Evolutionary conservation across 1,140 invertebrate species (phyloP).

Genomic region (Achroia grisella): DNA sequence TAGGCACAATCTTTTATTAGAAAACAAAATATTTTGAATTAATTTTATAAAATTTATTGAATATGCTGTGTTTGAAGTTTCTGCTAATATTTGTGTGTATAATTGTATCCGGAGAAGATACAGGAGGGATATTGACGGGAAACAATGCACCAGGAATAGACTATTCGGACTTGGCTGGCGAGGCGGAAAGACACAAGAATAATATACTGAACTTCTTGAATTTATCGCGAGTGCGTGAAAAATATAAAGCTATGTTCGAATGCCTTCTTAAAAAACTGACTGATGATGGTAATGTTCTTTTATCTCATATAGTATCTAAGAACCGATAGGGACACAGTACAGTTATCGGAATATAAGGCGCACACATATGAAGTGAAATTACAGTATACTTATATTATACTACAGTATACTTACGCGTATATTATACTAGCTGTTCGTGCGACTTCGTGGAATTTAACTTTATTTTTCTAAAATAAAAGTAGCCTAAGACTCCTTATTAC

Average conservation of each 20-base stretch:
- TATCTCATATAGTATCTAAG: neutral
- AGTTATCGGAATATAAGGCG: too few relatives aligned
- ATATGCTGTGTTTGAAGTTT: neutral
- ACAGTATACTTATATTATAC: too few relatives aligned
- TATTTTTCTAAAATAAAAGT: too few relatives aligned
- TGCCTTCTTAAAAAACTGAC: conserved; percentile 32
- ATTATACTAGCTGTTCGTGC: too few relatives aligned
- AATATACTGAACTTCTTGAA: conserved; percentile 45
- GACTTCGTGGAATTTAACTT: too few relatives aligned
- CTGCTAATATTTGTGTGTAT: neutral
- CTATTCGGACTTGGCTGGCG: conserved; percentile 35
- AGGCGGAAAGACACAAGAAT: conserved; percentile 42
- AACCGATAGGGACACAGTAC: too few relatives aligned
- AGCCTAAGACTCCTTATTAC: too few relatives aligned
- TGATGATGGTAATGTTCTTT: conserved; percentile 27
- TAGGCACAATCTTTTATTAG: too few relatives aligned
- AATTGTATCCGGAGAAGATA: neutral
- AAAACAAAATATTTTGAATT: too few relatives aligned
- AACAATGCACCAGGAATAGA: conserved; percentile 26
- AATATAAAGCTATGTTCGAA: conserved; percentile 38
- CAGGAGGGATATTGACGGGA: neutral
- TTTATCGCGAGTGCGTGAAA: conserved; percentile 22
- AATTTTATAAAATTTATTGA: neutral
- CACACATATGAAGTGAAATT: too few relatives aligned
- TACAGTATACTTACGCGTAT: too few relatives aligned